Base-by-base conservation (phyloP, 2,113 vertebrate genomes). In the Centropus bengalensis region DNA sequence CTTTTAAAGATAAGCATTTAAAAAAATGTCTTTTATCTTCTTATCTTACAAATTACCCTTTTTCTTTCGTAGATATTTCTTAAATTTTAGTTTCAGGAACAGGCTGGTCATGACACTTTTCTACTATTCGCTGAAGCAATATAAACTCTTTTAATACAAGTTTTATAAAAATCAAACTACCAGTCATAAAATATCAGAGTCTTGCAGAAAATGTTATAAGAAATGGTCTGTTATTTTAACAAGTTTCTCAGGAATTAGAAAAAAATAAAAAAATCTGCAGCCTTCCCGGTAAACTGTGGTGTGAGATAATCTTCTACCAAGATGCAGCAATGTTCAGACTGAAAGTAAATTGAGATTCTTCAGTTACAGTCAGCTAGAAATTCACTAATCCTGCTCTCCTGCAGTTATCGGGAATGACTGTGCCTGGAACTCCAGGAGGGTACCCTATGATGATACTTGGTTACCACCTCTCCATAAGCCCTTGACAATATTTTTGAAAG, bases 41-140 rank as follows among this genome's bases (percentile, higher is more conserved):
- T 97, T 98, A 91, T 95, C 93, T 97, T 97, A 97, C 89, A 96
- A 97, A 97, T 98, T 97, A 93, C 75, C 67, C 93, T 95, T 96
- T 95, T 96, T 97, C 94, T 95, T 95, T 96, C 79, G 82, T 92
- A 95, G 93, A 90, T 94, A 95, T 94, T 94, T 91, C 83, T 92
- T 88, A 88, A 97, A 97, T 97, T 95, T 98, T 97, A 93, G 88
- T 98, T 97, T 97, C 85, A 94, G 95, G 88, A 96, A 85, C 81
- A 93, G 30, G 0, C 52, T 94, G 80, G 93, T 95, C 96, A 96
- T 93, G 96, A 96, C 91, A 58, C 66, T 85, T 63, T 96, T 93
- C 54, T 92, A 38, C 63, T 89, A 36, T 97, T 96, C 91, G 89
- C 66, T 87, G 49, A 62, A 83, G 78, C 80, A 78, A 73, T 94